These are phyloP conservation scores for Drosophila setifemur DNA, from an alignment of 1,140 invertebrate species.

Conservation along the genomic window DNA sequence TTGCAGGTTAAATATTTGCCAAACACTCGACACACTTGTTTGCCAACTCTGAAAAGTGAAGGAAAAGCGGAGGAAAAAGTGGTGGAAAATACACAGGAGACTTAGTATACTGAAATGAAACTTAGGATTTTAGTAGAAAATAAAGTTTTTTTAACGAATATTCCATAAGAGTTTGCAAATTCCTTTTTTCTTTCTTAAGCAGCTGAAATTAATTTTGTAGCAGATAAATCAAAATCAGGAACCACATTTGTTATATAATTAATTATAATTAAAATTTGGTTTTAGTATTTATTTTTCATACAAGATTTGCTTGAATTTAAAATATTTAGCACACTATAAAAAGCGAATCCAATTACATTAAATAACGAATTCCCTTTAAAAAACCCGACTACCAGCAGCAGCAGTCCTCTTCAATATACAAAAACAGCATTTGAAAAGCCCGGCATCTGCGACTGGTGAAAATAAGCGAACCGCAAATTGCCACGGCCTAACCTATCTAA, in stretches of 20 bases:
- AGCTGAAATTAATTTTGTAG: too few species aligned
- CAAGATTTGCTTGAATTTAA: too few species aligned
- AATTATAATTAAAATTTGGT: too few species aligned
- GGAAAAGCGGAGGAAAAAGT: background rate
- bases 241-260: too few species aligned
- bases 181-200: too few species aligned
- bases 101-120: background rate
- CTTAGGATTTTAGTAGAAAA: background rate
- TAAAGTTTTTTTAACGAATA: background rate
- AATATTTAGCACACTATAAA: background rate
- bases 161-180: too few species aligned
- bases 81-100: background rate
- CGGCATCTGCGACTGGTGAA: background rate
- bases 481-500: background rate
- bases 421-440: background rate
- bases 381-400: too few species aligned
- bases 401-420: background rate
- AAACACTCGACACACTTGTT: conserved; percentile 64
- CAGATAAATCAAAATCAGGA: too few species aligned
- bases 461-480: background rate
- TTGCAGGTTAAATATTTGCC: conserved; percentile 59
- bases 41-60: conserved; percentile 20
- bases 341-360: background rate
- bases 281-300: too few species aligned
- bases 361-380: too few species aligned